These are phyloP conservation scores for Conomelus anceps DNA, from an alignment of 2,888 invertebrate species.

Conservation along the genomic window DNA sequence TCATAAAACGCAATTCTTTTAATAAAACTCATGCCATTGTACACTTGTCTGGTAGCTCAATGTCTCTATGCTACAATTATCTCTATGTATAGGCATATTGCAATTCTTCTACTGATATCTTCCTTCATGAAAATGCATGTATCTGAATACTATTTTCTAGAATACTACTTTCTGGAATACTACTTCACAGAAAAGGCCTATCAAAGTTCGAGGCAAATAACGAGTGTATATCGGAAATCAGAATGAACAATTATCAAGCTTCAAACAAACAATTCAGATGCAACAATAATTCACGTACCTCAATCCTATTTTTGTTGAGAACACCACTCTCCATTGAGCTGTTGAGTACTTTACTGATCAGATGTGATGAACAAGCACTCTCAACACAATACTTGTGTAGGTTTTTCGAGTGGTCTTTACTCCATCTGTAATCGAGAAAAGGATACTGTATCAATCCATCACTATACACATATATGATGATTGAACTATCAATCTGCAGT, in stretches of 20 bases:
- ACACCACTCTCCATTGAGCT: conserved; percentile 53
- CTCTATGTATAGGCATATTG: too few species aligned
- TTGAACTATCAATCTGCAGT: neutral
- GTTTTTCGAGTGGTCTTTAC: conserved; percentile 57
- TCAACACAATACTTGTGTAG: conserved; percentile 62
- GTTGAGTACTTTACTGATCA: conserved; percentile 55
- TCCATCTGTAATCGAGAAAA: conserved; percentile 51
- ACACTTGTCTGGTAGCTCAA: too few species aligned
- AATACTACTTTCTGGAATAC: too few species aligned
- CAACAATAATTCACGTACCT: conserved; percentile 37
- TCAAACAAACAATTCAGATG: neutral
- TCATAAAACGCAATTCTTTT: too few species aligned
- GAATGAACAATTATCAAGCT: neutral
- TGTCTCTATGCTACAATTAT: too few species aligned
- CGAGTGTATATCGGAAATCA: neutral
- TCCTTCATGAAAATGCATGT: too few species aligned
- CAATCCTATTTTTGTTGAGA: conserved; percentile 51
- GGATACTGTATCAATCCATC: neutral
- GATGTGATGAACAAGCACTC: conserved; percentile 50
- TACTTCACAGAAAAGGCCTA: too few species aligned
- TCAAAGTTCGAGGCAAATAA: neutral
- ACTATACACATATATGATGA: neutral
- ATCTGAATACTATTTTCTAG: too few species aligned
- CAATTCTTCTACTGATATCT: too few species aligned
- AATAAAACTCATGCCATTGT: too few species aligned